Evolutionary conservation across 2,888 invertebrate genomes (phyloP), one percentile per base, ranked within the genome.

Genomic region (Crepidodera aurea): DNA sequence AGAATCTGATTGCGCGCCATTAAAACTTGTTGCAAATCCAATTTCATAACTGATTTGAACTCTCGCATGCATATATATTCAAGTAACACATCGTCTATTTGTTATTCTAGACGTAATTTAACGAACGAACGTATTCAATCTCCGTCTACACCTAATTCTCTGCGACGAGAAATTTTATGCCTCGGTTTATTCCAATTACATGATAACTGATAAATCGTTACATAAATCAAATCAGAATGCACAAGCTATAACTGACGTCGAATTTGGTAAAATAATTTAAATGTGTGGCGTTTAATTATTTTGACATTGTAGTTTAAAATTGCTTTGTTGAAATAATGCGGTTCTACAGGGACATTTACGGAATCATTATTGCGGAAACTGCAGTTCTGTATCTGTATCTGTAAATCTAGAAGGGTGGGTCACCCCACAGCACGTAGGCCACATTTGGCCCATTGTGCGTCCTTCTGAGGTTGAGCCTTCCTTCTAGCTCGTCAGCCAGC

Each of bases 101-200:
- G 37, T 48, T 57, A 57, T 48, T 57, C 48, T 25, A 16, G 18
- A 40, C 27, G 12, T 15, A 37, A 57, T 48, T 57, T 48, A 13
- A 15, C 48, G 34, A 39, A 25, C 19, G 15, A 46, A 48, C 29
- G 37, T 18, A 57, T 57, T 57, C 57, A 48, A 57, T 57, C 37
- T 57, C 50, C 48, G 37, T 57, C 48, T 57, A 18, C 25, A 39
- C 15, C 15, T 16, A 46, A 39, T n/a, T 6, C 37, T 39, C 37
- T 48, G 12, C 25, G 48, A 22, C 29, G 37, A 48, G 29, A 27
- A 37, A 34, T 34, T 48, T 22, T 39, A 16, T 8, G 39, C 19
- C 18, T 7, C 18, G 48, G 50, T 57, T 57, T 39, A 57, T 57
- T 57, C 57, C 57, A 57, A 48, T 57, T 57, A 57, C 57, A 32